Evolutionary conservation across 2,888 invertebrate genomes (phyloP), one percentile per base, ranked within the genome.

Genomic region (Pilophorus perplexus): DNA sequence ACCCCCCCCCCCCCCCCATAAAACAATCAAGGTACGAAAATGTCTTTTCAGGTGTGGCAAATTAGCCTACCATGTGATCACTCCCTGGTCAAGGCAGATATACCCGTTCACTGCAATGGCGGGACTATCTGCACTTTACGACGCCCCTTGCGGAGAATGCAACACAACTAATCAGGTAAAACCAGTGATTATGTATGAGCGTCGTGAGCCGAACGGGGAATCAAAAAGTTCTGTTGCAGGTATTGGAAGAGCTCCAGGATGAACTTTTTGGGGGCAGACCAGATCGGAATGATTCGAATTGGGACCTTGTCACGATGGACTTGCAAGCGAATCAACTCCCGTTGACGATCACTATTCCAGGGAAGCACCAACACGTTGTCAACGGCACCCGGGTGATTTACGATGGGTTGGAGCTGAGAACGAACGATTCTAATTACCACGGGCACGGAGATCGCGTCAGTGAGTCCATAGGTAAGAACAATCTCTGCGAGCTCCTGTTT

Each of bases 61-160:
- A 69, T 62, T 77, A 57, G 74, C 76, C 0, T 78, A 76, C 62
- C 75, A 77, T 71, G 74, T 78, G 2, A 75, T 77, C 38, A 73
- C 75, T 18, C 78, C 78, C 0, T 78, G 77, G 77, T 77, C 78
- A 57, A 75, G 76, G 66, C 68, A 77, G 38, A 74, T 75, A 33
- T 75, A 76, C 67, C 77, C 77, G 4, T 78, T 77, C 66, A 76
- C 77, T 2, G 77, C 77, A 72, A 77, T 77, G 3, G 77, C 78
- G 2, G 75, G 77, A 50, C 72, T 77, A 28, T 76, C 77, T 4
- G 77, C 78, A 0, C 75, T 76, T 67, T 73, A 74, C 14, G 77
- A 77, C 27, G 74, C 77, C 42, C 77, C 77, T 0, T 78, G 78
- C 67, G 78, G 62, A 8, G 48, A 28, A 10, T 62, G 62, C 48